These are phyloP conservation scores for Nothoprocta pentlandii DNA, from an alignment of 2,113 vertebrate species.

Conservation along the genomic window DNA sequence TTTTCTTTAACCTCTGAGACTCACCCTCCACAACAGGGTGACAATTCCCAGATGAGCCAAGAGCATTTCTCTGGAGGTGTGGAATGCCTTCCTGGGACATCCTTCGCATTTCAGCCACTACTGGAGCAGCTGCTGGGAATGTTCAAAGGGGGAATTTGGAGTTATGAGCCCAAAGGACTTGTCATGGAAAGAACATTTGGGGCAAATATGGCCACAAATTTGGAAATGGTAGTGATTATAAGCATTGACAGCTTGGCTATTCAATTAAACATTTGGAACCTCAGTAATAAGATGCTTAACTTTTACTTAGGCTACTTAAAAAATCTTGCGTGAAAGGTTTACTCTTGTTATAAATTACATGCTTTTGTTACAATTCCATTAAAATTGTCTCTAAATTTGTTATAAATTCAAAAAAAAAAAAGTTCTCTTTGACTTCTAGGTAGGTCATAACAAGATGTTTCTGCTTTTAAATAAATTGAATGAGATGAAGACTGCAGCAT, in stretches of 20 bases:
- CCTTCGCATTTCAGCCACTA: fast-evolving
- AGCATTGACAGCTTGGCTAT: fast-evolving
- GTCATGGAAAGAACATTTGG: neutral
- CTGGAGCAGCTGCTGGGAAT: neutral
- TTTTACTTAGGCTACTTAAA: neutral
- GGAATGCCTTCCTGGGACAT: neutral
- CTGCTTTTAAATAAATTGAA: neutral
- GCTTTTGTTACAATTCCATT: neutral
- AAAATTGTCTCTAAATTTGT: neutral
- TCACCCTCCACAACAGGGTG: neutral
- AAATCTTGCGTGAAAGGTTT: neutral
- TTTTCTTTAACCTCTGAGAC: neutral
- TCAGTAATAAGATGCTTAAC: neutral
- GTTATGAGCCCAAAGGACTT: fast-evolving
- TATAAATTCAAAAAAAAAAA: fast-evolving
- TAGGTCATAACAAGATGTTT: neutral
- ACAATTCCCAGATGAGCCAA: neutral
- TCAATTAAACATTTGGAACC: neutral
- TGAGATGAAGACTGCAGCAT: neutral
- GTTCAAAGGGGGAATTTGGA: neutral
- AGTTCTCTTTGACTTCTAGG: neutral
- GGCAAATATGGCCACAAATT: neutral
- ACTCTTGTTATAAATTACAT: fast-evolving
- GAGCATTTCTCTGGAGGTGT: fast-evolving
- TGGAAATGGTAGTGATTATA: neutral